Percentiles rank a stretch among this genome's conserved stretches.
Evolutionary conservation across 1,140 invertebrate species (phyloP).

Genomic region (Maniola jurtina): DNA sequence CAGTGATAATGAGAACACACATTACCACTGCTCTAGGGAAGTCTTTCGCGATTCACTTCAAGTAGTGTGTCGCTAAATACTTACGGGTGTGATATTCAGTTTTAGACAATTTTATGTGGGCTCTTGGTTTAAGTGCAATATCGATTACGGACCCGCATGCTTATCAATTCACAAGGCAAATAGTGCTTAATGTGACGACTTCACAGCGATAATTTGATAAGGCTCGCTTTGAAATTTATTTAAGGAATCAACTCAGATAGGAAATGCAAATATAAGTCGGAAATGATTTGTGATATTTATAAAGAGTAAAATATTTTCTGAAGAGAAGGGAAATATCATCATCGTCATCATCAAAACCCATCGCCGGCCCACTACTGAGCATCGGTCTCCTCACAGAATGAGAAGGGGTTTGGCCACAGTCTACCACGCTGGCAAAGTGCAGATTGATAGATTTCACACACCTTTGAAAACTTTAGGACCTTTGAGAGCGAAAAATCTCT

Average conservation of each 20-base stretch:
- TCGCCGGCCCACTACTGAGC: too few relatives aligned
- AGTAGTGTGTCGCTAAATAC: too few relatives aligned
- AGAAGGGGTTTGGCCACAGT: too few relatives aligned
- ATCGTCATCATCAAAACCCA: too few relatives aligned
- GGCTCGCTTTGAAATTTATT: conserved; percentile 40
- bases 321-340: background rate
- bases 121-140: conserved; percentile 30
- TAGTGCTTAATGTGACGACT: conserved; percentile 42
- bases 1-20: too few relatives aligned
- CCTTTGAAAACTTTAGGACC: too few relatives aligned
- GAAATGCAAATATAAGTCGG: conserved; percentile 28
- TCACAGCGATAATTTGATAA: conserved; percentile 42
- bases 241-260: conserved; percentile 38
- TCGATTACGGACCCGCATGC: conserved; percentile 56
- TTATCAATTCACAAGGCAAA: conserved; percentile 61
- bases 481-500: too few relatives aligned
- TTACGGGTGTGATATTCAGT: background rate
- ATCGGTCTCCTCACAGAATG: too few relatives aligned
- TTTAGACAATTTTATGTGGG: background rate
- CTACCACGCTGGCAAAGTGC: too few relatives aligned
- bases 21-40: too few relatives aligned
- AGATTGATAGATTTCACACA: too few relatives aligned
- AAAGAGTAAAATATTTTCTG: conserved; percentile 9
- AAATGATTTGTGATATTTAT: conserved; percentile 14
- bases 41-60: too few relatives aligned